Base-by-base conservation (phyloP, 1,140 invertebrate genomes). In the Rhizoglyphus robini region DNA sequence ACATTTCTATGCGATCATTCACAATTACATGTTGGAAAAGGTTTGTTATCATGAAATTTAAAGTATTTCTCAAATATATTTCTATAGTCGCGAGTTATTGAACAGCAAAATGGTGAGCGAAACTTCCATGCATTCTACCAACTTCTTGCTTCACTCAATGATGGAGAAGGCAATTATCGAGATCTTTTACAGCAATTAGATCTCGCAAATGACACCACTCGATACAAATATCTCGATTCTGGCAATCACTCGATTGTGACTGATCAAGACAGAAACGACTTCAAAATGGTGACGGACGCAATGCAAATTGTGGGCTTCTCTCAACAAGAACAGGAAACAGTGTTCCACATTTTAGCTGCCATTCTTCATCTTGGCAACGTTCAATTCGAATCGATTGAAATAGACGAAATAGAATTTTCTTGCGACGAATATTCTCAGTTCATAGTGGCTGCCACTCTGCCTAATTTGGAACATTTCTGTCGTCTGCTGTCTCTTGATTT, bases 181-280 rank as follows among this genome's bases (percentile, higher is more conserved):
- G 89, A 98, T 15, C 95, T 97, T 76, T 98, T 97, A 77, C 90
- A 96, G 72, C 79, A 97, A 61, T 87, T 90, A 30, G 88, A 89
- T 67, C 82, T 85, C 69, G 76, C 93, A 18, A 82, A 80, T 64
- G 82, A 87, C 34, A 82, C 83, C 8, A 81, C 83, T 58, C 82
- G 83, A 65, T 92, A 87, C 76, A 83, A 83, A 69, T 89, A 88
- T 76, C 77, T 92, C 18, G 88, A 88, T 73, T 84, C 87, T 71
- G 86, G 86, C 32, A 93, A 77, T 80, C 84, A 63, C 81, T 82
- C 72, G 83, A 86, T 78, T 85, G 95, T 72, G 90, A 96, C 72
- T 84, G 84, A 4, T 77, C 96, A 11, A 81, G 89, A 67, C 79
- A 34, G 91, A 91, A 0, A 88, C 96, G 75, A 92, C 89, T 41